Conservation (phyloP, 2,888 invertebrate species). For the Philopedon plagiatum region DNA sequence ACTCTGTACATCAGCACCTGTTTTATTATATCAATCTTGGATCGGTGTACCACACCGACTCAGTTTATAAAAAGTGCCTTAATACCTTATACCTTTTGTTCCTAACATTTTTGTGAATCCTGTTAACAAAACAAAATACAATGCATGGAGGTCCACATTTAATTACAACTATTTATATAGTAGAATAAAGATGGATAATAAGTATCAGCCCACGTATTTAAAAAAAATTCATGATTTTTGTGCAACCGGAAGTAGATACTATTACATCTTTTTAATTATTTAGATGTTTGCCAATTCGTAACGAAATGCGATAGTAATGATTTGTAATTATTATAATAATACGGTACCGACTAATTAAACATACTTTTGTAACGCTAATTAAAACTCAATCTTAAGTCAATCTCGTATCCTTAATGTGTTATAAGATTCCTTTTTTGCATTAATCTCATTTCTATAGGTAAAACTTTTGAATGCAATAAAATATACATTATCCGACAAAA, state of each 20-base stretch:
- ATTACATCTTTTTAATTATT: slow-evolving; percentile 1
- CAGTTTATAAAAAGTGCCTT: no score
- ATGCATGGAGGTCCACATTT: no score
- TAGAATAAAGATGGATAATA: no score
- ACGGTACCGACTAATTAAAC: not conserved
- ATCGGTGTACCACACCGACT: no score
- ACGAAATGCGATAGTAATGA: not conserved
- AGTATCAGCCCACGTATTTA: no score
- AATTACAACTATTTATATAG: no score
- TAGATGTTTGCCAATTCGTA: not conserved
- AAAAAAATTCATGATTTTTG: not conserved
- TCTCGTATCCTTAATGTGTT: not conserved
- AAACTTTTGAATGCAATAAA: not conserved
- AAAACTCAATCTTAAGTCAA: not conserved
- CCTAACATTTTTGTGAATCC: no score
- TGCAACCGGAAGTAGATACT: not conserved
- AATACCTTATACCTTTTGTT: no score
- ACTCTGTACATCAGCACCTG: no score
- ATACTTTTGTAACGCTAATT: slow-evolving; percentile 9
- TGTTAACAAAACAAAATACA: no score
- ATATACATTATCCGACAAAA: no score
- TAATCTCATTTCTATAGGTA: not conserved
- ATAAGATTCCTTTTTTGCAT: not conserved
- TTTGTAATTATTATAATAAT: not conserved
- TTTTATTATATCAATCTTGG: no score